Percentiles rank a stretch among this genome's conserved stretches.
Evolutionary conservation across 1,140 invertebrate species (phyloP).

Genomic region (Drosophila punjabiensis): DNA sequence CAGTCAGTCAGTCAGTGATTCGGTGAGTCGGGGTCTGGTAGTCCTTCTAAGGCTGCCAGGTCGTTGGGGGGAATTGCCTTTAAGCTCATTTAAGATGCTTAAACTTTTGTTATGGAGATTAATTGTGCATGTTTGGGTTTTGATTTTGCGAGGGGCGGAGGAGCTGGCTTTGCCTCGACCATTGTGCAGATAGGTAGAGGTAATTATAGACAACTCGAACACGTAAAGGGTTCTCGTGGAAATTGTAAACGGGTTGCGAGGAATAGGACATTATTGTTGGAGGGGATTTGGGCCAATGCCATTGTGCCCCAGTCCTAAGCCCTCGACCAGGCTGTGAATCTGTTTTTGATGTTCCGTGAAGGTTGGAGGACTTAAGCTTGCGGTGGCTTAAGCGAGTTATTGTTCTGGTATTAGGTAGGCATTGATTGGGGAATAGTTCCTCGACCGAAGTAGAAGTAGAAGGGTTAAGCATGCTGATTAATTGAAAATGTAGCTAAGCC

Average conservation of each 20-base stretch:
- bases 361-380: conserved; percentile 24
- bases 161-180: neutral
- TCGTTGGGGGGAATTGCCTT: conserved; percentile 32
- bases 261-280: conserved; percentile 24
- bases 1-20: neutral
- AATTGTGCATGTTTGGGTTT: conserved; percentile 63
- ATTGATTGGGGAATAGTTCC: conserved; percentile 20
- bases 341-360: conserved; percentile 41
- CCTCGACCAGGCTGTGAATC: conserved; percentile 33
- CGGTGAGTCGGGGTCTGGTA: conserved; percentile 19
- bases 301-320: conserved; percentile 23
- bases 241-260: conserved; percentile 38
- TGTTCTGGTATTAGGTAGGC: conserved; percentile 32
- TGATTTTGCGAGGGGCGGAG: conserved; percentile 28
- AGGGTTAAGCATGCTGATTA: conserved; percentile 1
- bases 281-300: conserved; percentile 25
- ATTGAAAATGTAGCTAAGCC: conserved; percentile 7
- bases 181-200: conserved; percentile 59
- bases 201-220: conserved; percentile 65
- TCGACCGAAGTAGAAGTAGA: neutral
- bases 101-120: conserved; percentile 77
- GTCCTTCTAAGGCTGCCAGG: conserved; percentile 56
- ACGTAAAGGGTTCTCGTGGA: conserved; percentile 40
- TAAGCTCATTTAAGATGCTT: conserved; percentile 80
- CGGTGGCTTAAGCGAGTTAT: conserved; percentile 25